Evolutionary conservation across 2,888 invertebrate genomes (phyloP).

Genomic region (Agrochola circellaris): DNA sequence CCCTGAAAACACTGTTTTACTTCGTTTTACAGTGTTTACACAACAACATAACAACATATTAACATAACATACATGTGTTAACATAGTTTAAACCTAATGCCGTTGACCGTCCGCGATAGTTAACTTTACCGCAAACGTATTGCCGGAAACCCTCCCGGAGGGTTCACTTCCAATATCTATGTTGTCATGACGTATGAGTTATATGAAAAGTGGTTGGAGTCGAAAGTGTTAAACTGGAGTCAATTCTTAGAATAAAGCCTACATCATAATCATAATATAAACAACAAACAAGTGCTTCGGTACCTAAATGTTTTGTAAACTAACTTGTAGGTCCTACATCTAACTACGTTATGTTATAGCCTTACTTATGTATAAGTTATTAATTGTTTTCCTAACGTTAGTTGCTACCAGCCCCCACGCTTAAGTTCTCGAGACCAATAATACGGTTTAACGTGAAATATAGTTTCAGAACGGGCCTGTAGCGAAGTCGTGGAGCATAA

Average conservation of each 20-base stretch:
- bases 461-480: conserved; percentile 13
- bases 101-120: too few relatives aligned
- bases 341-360: neutral
- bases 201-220: too few relatives aligned
- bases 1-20: too few relatives aligned
- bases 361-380: conserved; percentile 1
- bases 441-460: conserved; percentile 23
- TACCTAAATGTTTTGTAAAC: neutral
- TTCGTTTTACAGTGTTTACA: too few relatives aligned
- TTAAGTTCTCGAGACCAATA: conserved; percentile 8
- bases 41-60: too few relatives aligned
- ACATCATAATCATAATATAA: conserved; percentile 1
- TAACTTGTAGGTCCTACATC: neutral
- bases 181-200: too few relatives aligned
- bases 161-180: too few relatives aligned
- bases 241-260: conserved; percentile 12
- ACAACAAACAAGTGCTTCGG: neutral
- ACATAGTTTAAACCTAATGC: too few relatives aligned
- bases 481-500: conserved; percentile 17
- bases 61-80: too few relatives aligned
- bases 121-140: too few relatives aligned
- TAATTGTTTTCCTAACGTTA: conserved; percentile 4
- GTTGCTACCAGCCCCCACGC: neutral
- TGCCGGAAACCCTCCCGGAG: too few relatives aligned
- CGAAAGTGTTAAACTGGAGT: neutral